Evolutionary conservation across 1,140 invertebrate genomes (phyloP).

Genomic region (Philotrypesis tridentata): DNA sequence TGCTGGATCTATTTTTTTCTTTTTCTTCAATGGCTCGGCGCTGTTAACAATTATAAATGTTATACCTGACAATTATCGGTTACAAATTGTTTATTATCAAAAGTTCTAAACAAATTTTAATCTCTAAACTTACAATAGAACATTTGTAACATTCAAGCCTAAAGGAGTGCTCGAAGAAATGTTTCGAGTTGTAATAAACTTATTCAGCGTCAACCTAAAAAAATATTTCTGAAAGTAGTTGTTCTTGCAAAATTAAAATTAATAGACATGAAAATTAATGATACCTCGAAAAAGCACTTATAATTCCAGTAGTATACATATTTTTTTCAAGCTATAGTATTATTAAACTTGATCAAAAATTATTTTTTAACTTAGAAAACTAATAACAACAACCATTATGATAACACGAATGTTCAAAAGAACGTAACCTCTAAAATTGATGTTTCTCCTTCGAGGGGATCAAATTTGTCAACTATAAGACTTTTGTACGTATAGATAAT

Average conservation of each 20-base stretch:
- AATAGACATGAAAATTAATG: not conserved
- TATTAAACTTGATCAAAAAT: not conserved
- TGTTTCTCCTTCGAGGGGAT: not conserved
- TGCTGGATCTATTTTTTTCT: slow-evolving; percentile 87
- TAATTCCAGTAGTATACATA: slow-evolving; percentile 9
- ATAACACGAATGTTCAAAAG: not conserved
- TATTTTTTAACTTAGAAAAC: not conserved
- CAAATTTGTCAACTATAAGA: too few species aligned
- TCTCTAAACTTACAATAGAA: slow-evolving; percentile 58
- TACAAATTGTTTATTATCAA: not conserved
- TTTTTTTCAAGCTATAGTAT: not conserved
- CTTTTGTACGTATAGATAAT: not conserved
- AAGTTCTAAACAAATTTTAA: not conserved
- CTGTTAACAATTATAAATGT: slow-evolving; percentile 64
- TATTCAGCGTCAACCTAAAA: slow-evolving; percentile 30
- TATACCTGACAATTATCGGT: not conserved
- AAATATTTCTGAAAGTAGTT: not conserved
- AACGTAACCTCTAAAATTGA: not conserved
- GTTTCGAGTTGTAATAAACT: slow-evolving; percentile 48
- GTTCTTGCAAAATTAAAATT: not conserved
- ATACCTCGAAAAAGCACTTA: slow-evolving; percentile 41
- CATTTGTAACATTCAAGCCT: slow-evolving; percentile 55
- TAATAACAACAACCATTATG: not conserved
- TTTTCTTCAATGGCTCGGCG: slow-evolving; percentile 91
- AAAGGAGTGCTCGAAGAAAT: slow-evolving; percentile 56